Evolutionary conservation across 2,797 vertebrate genomes (phyloP).

Genomic region (Pangasius krempfi): DNA sequence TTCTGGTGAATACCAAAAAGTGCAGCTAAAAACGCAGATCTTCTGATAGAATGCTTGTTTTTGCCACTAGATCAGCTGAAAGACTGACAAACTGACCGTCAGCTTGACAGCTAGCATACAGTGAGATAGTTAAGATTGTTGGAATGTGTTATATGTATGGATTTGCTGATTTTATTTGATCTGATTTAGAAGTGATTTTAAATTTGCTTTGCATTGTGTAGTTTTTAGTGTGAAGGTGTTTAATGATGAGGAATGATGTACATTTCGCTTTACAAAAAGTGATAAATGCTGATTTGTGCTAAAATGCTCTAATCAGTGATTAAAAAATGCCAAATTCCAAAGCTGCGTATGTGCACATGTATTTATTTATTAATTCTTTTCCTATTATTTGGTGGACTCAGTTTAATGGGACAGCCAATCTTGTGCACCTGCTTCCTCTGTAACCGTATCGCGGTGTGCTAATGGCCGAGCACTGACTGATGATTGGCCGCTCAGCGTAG

Average conservation of each 20-base stretch:
- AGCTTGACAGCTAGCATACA: background rate
- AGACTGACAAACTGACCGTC: background rate
- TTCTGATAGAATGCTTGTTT: too few relatives aligned
- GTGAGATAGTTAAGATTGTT: background rate
- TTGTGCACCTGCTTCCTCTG: conserved; percentile 46
- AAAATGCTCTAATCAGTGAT: background rate
- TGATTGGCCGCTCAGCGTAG: conserved; percentile 45
- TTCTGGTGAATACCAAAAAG: too few relatives aligned
- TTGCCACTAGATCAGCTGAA: too few relatives aligned
- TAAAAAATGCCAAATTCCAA: background rate
- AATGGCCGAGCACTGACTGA: conserved; percentile 56
- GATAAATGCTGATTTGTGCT: background rate
- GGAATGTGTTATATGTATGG: too few relatives aligned
- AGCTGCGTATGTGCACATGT: background rate
- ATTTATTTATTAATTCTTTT: background rate
- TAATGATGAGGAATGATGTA: background rate
- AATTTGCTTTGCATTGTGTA: background rate
- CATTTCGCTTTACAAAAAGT: background rate
- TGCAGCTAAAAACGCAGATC: too few relatives aligned
- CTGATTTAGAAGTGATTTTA: too few relatives aligned
- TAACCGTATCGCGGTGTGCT: conserved; percentile 20
- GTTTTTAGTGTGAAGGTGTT: background rate
- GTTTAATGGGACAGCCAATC: conserved; percentile 1
- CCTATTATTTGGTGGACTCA: background rate
- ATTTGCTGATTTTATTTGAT: too few relatives aligned